Evolutionary conservation across 2,113 vertebrate species (phyloP), one percentile per base, ranked within the genome.

Genomic region (Origma solitaria): DNA sequence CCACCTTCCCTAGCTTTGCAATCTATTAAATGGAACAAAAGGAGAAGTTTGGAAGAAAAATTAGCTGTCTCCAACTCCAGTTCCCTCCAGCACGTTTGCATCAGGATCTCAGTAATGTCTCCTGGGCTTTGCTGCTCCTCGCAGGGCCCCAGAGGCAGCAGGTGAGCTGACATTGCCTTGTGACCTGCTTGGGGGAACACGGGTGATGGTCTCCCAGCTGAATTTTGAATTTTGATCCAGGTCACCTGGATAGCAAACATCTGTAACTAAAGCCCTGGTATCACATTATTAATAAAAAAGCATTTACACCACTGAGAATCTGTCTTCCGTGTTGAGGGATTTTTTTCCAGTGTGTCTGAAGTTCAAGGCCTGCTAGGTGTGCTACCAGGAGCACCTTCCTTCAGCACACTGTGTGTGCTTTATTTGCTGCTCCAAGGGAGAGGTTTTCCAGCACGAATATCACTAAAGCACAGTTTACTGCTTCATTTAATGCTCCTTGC

Each of bases 221-320:
- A n/a, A n/a, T n/a, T n/a, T n/a, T 40, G 38, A 40, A 40, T 40
- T 40, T 44, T 44, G 42, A 44, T 44, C 42, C 42, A 44, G 42
- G 13, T 76, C 71, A 77, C 62, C 17, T 33, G 23, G 31, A 53
- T 2, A 2, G 65, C 37, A 35, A 8, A 8, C 37, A 15, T 25
- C 38, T 91, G 49, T 69, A 54, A 58, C 64, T 62, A 21, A 37
- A 30, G 14, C 38, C 47, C 71, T 73, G 31, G 38, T 68, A 23
- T 27, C 66, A 64, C 40, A 19, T 28, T 19, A 18, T 57, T 54
- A 90, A 95, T 91, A 86, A 96, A 95, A 37, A 80, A 70, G 51
- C 25, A 25, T 2, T 8, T 13, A 31, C 45, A 79, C 40, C 57
- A 35, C 28, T 8, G 21, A 77, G 37, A 33, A 16, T 14, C 44